Conservation (phyloP, 2,797 vertebrate genomes). For the Poecile montanus region DNA sequence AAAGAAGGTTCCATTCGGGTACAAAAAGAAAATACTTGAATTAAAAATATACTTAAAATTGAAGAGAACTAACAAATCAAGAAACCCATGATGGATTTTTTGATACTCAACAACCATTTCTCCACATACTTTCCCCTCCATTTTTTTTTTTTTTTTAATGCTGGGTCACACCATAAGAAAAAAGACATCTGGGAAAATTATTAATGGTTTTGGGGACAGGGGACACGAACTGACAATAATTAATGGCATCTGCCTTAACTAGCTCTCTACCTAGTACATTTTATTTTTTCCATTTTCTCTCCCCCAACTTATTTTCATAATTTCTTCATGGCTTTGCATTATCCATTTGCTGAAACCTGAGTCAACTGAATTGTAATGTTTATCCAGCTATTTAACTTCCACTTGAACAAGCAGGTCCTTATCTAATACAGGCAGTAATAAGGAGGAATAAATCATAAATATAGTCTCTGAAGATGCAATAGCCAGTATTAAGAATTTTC, state of each 20-base stretch:
- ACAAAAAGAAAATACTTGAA: background rate
- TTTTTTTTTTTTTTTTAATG: background rate
- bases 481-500: background rate
- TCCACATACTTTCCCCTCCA: background rate
- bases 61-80: background rate
- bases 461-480: background rate
- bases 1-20: background rate
- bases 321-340: background rate
- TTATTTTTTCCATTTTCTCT: background rate
- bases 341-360: background rate
- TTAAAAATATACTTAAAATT: background rate
- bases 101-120: background rate
- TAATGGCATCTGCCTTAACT: background rate
- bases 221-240: background rate
- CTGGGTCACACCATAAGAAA: background rate
- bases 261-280: background rate
- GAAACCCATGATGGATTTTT: background rate
- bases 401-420: background rate
- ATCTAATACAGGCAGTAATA: background rate
- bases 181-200: background rate
- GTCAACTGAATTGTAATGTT: background rate
- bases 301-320: background rate
- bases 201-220: background rate
- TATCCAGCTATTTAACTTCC: background rate
- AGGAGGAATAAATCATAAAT: background rate